Evolutionary conservation across 2,113 vertebrate genomes (phyloP).

Genomic region (Vulpes lagopus): DNA sequence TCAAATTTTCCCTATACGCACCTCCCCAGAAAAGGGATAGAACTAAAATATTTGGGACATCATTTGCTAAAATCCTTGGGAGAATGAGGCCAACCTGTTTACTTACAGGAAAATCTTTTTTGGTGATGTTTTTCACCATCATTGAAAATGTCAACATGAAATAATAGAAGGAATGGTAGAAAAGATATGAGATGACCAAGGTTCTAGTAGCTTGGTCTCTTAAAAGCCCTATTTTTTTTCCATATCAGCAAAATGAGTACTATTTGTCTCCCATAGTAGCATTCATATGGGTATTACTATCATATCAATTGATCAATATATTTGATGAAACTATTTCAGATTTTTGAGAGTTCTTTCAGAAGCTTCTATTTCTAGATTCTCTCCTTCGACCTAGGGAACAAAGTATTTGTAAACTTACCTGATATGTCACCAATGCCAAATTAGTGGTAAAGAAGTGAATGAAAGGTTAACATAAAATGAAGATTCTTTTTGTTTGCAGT

Average conservation of each 20-base stretch:
- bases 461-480: neutral
- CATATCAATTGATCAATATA: neutral
- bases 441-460: neutral
- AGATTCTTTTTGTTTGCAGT: neutral
- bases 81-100: neutral
- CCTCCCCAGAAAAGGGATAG: neutral
- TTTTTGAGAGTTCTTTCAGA: neutral
- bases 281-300: neutral
- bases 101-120: neutral
- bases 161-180: neutral
- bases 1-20: neutral
- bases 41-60: neutral
- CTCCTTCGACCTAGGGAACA: neutral
- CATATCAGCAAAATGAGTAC: neutral
- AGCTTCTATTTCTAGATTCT: neutral
- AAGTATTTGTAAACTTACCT: neutral
- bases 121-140: neutral
- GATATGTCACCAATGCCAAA: neutral
- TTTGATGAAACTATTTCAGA: neutral
- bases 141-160: conserved; percentile 12
- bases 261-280: neutral
- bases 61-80: neutral
- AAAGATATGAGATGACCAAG: neutral
- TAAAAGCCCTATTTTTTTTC: neutral
- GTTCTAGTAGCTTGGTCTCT: neutral